Percentiles rank a stretch among this genome's conserved stretches.
phyloP scores from a whole-genome alignment of 2,888 invertebrate species.

The Tromatobia lineatoria region DNA sequence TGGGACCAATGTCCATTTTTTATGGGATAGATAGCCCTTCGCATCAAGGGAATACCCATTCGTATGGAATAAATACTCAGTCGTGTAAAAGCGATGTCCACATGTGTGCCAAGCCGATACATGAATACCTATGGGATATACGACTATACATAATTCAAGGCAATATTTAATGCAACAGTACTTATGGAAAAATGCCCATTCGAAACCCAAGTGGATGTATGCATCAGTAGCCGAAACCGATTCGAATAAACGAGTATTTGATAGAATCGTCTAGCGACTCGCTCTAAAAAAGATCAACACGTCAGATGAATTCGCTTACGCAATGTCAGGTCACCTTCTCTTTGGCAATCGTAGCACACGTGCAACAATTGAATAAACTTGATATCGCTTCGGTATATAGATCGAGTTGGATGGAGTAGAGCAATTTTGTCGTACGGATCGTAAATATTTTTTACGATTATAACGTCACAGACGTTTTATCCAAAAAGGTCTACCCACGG shows the following conservation, averaged over 20 bases:
- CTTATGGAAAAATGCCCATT: too few species aligned
- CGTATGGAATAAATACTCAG: too few species aligned
- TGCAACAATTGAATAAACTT: slow-evolving; percentile 29
- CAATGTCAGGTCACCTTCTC: not conserved
- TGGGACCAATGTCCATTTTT: too few species aligned
- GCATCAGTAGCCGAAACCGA: not conserved
- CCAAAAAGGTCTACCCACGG: slow-evolving; percentile 19
- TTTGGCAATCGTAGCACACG: not conserved
- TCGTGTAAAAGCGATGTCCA: too few species aligned
- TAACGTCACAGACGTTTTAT: slow-evolving; percentile 45
- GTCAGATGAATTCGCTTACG: not conserved
- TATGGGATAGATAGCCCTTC: too few species aligned
- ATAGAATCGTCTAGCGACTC: not conserved
- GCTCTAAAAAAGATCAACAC: not conserved
- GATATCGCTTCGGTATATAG: not conserved
- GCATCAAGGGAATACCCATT: too few species aligned
- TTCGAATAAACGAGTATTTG: not conserved
- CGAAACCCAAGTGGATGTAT: not conserved
- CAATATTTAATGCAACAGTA: not conserved
- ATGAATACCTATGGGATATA: too few species aligned
- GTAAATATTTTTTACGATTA: slow-evolving; percentile 56
- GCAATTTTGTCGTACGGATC: slow-evolving; percentile 53
- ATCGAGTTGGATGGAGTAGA: not conserved
- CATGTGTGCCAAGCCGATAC: too few species aligned
- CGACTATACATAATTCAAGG: too few species aligned